These are phyloP conservation scores for Alligator mississippiensis DNA, from an alignment of 2,113 vertebrate genomes.

Conservation along the genomic window DNA sequence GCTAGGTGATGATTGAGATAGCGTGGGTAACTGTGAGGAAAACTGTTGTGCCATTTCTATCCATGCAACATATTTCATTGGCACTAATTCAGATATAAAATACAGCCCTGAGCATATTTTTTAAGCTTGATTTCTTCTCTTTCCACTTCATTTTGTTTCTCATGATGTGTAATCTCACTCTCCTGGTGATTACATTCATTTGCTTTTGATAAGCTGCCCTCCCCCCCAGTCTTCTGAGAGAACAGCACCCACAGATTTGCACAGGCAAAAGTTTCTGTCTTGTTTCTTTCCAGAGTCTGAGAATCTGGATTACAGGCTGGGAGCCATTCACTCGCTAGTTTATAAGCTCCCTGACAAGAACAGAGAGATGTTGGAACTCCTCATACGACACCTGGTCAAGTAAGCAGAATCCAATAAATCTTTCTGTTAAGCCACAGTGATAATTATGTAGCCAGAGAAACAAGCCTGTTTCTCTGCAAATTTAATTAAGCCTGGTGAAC, in stretches of 20 bases:
- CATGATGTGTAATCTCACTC: neutral
- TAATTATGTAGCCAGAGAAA: neutral
- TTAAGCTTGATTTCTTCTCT: neutral
- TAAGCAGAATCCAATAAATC: constrained; percentile 70
- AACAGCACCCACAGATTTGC: neutral
- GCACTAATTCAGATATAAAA: neutral
- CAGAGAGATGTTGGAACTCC: constrained; percentile 91
- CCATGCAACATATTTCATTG: neutral
- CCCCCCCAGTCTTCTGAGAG: neutral
- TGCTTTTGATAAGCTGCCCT: neutral
- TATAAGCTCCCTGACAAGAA: constrained; percentile 96
- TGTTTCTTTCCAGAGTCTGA: constrained; percentile 87
- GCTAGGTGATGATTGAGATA: neutral
- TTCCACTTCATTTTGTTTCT: neutral
- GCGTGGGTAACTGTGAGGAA: rapidly evolving
- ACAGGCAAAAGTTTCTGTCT: neutral
- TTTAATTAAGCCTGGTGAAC: neutral
- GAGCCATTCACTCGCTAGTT: constrained; percentile 92
- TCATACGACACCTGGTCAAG: constrained; percentile 93
- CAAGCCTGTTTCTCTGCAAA: neutral
- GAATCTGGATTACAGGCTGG: constrained; percentile 91
- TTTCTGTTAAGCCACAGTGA: neutral
- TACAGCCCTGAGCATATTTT: neutral
- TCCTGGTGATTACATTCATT: neutral
- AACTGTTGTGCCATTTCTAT: neutral